Evolutionary conservation across 2,797 vertebrate species (phyloP).

Genomic region (Centropyge bicolor): DNA sequence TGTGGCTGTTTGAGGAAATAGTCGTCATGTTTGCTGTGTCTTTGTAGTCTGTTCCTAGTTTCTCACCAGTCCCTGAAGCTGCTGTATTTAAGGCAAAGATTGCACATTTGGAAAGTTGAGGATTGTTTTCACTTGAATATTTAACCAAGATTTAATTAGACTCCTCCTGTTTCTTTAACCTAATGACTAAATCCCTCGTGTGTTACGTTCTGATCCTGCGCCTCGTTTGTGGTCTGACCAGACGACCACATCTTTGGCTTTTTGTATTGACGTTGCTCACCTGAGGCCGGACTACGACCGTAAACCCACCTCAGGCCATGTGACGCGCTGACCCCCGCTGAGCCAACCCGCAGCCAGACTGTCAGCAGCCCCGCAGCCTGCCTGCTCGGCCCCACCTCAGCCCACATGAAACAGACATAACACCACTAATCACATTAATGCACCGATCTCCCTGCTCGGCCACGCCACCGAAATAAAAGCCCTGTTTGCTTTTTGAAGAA

Average conservation of each 20-base stretch:
- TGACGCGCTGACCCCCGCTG: slow-evolving; percentile 48
- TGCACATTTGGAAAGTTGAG: slow-evolving; percentile 21
- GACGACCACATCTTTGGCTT: slow-evolving; percentile 61
- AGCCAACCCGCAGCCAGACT: slow-evolving; percentile 59
- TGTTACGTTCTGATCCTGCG: slow-evolving; percentile 13
- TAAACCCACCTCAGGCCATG: slow-evolving; percentile 45
- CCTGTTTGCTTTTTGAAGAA: slow-evolving; percentile 72
- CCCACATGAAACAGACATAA: slow-evolving; percentile 82
- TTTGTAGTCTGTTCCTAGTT: not conserved
- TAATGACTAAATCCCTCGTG: not conserved
- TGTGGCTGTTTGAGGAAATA: not conserved
- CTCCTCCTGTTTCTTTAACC: slow-evolving; percentile 18
- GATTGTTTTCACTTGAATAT: slow-evolving; percentile 31
- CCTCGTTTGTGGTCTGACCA: slow-evolving; percentile 37
- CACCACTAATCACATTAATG: slow-evolving; percentile 85
- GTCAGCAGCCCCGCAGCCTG: slow-evolving; percentile 62
- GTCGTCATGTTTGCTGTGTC: not conserved
- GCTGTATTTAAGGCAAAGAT: not conserved
- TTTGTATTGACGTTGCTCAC: slow-evolving; percentile 36
- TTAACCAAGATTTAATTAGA: slow-evolving; percentile 9
- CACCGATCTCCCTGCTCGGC: slow-evolving; percentile 61
- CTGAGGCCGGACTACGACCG: slow-evolving; percentile 47
- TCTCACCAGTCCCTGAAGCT: not conserved
- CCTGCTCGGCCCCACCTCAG: slow-evolving; percentile 68
- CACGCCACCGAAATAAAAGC: slow-evolving; percentile 73